phyloP scores from a whole-genome alignment of 2,888 invertebrate genomes.

The Agonum fuliginosum region DNA sequence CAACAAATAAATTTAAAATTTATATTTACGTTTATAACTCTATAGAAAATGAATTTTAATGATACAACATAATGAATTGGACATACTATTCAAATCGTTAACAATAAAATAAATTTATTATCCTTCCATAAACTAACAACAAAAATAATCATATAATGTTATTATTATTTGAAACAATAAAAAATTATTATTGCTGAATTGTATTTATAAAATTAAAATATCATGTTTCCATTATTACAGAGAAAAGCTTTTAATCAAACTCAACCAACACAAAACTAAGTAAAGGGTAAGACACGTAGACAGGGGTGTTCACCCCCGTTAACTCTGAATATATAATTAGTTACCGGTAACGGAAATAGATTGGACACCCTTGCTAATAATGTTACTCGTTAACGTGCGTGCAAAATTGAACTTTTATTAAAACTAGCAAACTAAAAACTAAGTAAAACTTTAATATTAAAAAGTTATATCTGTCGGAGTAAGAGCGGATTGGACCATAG shows the following conservation, averaged over 20 bases:
- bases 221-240: slow-evolving; percentile 4
- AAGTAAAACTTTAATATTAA: neutral
- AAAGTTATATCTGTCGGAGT: too few relatives aligned
- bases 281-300: too few relatives aligned
- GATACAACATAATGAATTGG: neutral
- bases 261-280: neutral
- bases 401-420: too few relatives aligned
- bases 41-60: neutral
- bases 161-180: too few relatives aligned
- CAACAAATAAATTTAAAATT: neutral
- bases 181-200: too few relatives aligned
- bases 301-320: slow-evolving; percentile 29
- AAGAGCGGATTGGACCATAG: too few relatives aligned
- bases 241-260: slow-evolving; percentile 18
- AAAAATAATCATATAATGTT: too few relatives aligned
- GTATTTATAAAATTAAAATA: too few relatives aligned
- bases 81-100: too few relatives aligned
- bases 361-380: slow-evolving; percentile 3
- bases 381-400: neutral
- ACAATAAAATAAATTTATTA: too few relatives aligned
- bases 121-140: too few relatives aligned
- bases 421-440: too few relatives aligned
- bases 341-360: slow-evolving; percentile 42
- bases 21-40: neutral
- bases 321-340: slow-evolving; percentile 46